Conservation (phyloP, 92 coral and sea anemone species). For the Hydrozoanthus gracilis region DNA sequence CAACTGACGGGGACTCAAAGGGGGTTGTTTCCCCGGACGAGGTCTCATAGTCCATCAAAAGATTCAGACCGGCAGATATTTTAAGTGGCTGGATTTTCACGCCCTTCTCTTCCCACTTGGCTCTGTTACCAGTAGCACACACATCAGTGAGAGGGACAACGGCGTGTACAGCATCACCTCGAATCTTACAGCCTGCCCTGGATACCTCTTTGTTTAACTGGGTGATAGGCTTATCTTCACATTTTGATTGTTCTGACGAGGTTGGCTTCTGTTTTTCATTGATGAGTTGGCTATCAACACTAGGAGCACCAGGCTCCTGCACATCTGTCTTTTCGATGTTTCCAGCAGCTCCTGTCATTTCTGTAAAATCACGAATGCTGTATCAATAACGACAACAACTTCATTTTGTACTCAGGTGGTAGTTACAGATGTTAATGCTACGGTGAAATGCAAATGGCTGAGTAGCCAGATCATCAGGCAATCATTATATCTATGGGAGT, state of each 20-base stretch:
- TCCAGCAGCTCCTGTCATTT: background rate
- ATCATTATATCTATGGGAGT: no score
- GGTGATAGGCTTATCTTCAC: background rate
- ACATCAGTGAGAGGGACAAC: slow-evolving; percentile 24
- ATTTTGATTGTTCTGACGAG: slow-evolving; percentile 38
- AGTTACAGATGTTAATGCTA: background rate
- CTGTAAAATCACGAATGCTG: background rate
- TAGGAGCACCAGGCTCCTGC: background rate
- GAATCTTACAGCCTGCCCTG: background rate
- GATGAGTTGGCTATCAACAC: slow-evolving; percentile 28
- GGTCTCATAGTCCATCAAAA: slow-evolving; percentile 85
- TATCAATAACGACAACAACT: background rate
- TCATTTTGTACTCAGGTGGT: background rate
- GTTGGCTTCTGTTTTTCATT: slow-evolving; percentile 48
- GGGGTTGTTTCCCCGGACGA: slow-evolving; percentile 77
- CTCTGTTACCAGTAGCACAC: background rate
- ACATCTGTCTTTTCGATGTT: background rate
- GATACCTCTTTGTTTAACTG: background rate
- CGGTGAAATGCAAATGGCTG: no score
- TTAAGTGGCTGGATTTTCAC: slow-evolving; percentile 26
- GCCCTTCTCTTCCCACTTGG: slow-evolving; percentile 7
- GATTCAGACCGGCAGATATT: slow-evolving; percentile 74
- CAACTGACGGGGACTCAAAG: slow-evolving; percentile 29
- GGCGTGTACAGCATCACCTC: background rate
- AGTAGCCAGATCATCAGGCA: no score